A percentile compares a stretch with the other conserved stretches of the same genome.
phyloP scores from a whole-genome alignment of 2,888 invertebrate genomes.

The Morpho deidamia region DNA sequence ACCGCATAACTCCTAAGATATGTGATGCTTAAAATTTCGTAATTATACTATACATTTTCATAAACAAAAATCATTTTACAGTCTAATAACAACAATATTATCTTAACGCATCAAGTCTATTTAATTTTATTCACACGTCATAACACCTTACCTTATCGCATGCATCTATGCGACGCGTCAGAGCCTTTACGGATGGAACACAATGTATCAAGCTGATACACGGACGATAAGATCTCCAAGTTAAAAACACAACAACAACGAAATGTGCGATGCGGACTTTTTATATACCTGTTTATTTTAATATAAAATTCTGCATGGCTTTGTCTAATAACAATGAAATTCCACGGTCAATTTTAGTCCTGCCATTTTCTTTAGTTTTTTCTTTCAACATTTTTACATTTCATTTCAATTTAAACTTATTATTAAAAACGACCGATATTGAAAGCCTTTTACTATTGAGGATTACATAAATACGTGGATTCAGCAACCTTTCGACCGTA shows the following conservation, averaged over 20 bases:
- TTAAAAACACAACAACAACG: slow-evolving; percentile 33
- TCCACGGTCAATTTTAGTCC: too few relatives aligned
- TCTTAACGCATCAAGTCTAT: slow-evolving; percentile 16
- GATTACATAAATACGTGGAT: too few relatives aligned
- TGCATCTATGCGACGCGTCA: slow-evolving; percentile 48
- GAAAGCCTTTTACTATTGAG: not conserved
- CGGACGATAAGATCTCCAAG: slow-evolving; percentile 37
- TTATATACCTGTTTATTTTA: slow-evolving; percentile 19
- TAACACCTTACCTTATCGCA: slow-evolving; percentile 54
- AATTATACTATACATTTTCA: not conserved
- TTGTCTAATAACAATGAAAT: not conserved
- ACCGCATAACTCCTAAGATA: too few relatives aligned
- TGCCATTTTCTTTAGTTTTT: too few relatives aligned
- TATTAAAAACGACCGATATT: not conserved
- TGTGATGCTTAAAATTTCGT: slow-evolving; percentile 5
- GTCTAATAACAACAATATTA: slow-evolving; percentile 19
- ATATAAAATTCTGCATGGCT: not conserved
- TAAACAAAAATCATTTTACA: slow-evolving; percentile 14
- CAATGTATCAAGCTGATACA: slow-evolving; percentile 46
- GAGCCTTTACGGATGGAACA: slow-evolving; percentile 36
- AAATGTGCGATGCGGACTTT: slow-evolving; percentile 25
- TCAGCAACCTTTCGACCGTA: too few relatives aligned
- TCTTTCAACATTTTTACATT: too few relatives aligned
- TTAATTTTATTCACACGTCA: slow-evolving; percentile 51
- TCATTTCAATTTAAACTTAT: too few relatives aligned